Percentiles rank a stretch among this genome's conserved stretches.
Conservation (phyloP, 2,113 vertebrate genomes). For the Chloebia gouldiae region DNA sequence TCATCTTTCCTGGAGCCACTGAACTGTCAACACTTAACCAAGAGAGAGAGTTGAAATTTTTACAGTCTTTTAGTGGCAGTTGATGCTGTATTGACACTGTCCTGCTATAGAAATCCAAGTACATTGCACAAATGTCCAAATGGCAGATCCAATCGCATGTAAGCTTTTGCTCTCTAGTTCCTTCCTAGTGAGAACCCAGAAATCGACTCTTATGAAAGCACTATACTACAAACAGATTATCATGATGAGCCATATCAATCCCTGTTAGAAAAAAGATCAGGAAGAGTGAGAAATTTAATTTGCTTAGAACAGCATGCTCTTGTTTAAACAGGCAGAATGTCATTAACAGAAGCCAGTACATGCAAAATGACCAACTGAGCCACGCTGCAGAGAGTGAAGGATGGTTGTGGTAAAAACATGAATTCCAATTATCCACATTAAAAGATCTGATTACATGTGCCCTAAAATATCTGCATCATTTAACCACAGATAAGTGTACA, state of each 20-base stretch:
- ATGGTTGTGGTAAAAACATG: not conserved
- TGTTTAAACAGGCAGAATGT: constrained; percentile 5
- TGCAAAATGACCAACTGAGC: not conserved
- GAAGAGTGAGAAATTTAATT: not conserved
- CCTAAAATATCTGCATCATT: not conserved
- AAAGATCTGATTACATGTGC: not conserved
- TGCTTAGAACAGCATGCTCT: not conserved
- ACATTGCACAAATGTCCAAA: not conserved
- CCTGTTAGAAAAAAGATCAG: not conserved
- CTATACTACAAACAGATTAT: not conserved
- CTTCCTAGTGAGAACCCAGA: not conserved
- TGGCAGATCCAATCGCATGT: not conserved
- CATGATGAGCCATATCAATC: not conserved
- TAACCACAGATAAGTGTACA: not conserved
- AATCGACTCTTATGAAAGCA: not conserved
- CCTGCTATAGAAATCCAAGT: not conserved
- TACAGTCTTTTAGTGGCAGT: not conserved
- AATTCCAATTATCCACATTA: constrained; percentile 14
- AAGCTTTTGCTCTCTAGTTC: not conserved
- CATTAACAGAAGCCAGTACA: not conserved
- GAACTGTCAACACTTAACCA: not conserved
- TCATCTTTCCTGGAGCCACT: not conserved
- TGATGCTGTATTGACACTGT: not conserved
- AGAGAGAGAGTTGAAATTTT: not conserved
- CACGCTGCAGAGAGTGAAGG: not conserved